phyloP scores from a whole-genome alignment of 2,797 vertebrate species.

The Lutjanus argentimaculatus region DNA sequence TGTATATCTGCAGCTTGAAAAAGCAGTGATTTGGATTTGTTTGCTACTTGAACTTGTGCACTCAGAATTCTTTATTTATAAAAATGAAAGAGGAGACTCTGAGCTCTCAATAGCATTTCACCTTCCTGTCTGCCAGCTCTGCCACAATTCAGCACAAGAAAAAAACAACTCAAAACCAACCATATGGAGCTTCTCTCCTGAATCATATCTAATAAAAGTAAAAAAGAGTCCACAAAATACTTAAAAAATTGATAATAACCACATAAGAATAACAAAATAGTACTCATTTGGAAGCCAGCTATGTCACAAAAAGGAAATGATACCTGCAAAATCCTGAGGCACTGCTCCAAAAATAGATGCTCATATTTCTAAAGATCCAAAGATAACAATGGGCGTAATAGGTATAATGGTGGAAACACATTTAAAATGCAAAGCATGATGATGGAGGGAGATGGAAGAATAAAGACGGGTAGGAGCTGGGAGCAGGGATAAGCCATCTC shows the following conservation, averaged over 20 bases:
- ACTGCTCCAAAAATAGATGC: slow-evolving; percentile 2
- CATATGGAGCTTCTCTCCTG: not conserved
- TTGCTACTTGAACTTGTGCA: slow-evolving; percentile 25
- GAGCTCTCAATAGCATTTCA: not conserved
- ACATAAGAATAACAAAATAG: not conserved
- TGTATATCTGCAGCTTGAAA: slow-evolving; percentile 8
- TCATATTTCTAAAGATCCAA: slow-evolving; percentile 10
- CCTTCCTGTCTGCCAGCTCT: slow-evolving; percentile 9
- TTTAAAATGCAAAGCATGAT: slow-evolving; percentile 54
- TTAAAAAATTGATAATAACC: not conserved
- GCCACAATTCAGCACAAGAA: not conserved
- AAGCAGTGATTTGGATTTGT: slow-evolving; percentile 24
- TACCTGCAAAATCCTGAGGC: not conserved
- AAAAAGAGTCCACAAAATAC: not conserved
- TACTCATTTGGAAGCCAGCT: slow-evolving; percentile 3
- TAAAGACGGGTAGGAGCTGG: slow-evolving; percentile 23
- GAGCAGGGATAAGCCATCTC: slow-evolving; percentile 25
- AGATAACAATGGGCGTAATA: slow-evolving; percentile 16
- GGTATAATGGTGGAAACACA: slow-evolving; percentile 34
- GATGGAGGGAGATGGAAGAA: slow-evolving; percentile 27
- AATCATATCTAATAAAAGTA: not conserved
- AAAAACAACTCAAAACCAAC: slow-evolving; percentile 12
- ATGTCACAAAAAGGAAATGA: not conserved
- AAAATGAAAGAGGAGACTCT: not conserved
- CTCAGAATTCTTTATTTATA: not conserved